Evolutionary conservation across 2,888 invertebrate genomes (phyloP), one percentile per base, ranked within the genome.

Genomic region (Masnerella sp.): DNA sequence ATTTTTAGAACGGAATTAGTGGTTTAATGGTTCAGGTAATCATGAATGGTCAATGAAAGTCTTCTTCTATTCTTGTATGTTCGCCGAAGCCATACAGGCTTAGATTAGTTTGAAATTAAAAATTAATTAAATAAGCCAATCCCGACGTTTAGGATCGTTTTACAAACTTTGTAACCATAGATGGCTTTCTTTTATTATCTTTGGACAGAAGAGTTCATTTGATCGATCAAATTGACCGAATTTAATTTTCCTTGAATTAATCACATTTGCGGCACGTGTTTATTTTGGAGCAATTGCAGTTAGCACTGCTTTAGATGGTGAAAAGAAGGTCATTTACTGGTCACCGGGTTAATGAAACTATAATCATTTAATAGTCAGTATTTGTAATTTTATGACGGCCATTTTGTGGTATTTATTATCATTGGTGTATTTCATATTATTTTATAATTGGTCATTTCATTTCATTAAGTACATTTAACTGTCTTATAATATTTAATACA

Each of bases 41-140:
- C 65, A 38, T 38, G 54, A 65, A 65, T 54, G 34, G 32, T 54
- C 65, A 56, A 56, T 56, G 56, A 45, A 56, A 65, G 65, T 56
- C 65, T 65, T 65, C 65, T 47, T 40, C 49, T 25, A 32, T 65
- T 43, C 54, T 42, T 40, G 47, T 20, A 11, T 20, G 49, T 20
- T 28, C 20, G 0, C 22, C 12, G 65, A 65, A 65, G 56, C 65
- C 65, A n/a, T 65, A 47, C 18, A 15, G 17, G 20, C n/a, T 17
- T 61, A 61, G 49, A 49, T 61, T 61, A 61, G 40, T 61, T 42
- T 5, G 49, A 34, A 56, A 58, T 43, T 45, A 67, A 43, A 58
- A 32, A 68, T 67, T 58, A 49, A 67, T 68, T 68, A 36, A 56
- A 68, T 68, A 58, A 68, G 52, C 15, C 20, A 17, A 20, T 22